Base-by-base conservation (phyloP, 2,113 vertebrate genomes). In the Phaethornis superciliosus region DNA sequence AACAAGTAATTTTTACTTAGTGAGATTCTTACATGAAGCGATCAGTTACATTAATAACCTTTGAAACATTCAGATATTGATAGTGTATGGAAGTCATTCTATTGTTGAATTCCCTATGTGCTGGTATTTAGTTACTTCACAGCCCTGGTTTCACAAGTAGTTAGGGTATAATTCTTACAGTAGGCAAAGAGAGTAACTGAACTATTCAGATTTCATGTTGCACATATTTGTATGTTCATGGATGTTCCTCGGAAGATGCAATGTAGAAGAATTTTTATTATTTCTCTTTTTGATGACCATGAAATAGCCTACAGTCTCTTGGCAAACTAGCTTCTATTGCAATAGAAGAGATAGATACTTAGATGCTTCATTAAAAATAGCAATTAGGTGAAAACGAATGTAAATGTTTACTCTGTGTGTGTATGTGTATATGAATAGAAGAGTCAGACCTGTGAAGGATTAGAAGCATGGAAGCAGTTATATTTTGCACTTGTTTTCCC, bases 241-340 rank as follows among this genome's bases (percentile, higher is more conserved):
- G 13, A 33, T 37, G 12, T 72, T 89, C 23, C 40, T 62, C 30
- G 3, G 16, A 21, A 60, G 40, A 54, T 52, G 6, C 10, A 68
- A 42, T 40, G 30, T 40, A 40, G 40, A 51, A 69, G 63, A 54
- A 33, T 32, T 21, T 30, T 5, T 49, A 40, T 33, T 46, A 15
- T 51, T 65, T 71, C 3, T 54, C 15, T 59, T 72, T 71, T 28
- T 44, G 23, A 46, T 70, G 9, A 59, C 10, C 13, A 15, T 58
- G 11, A 69, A 58, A 84, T 42, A 27, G 0, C 6, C 18, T 44
- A 12, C 0, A 0, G 2, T 32, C 9, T 60, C 15, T 88, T 60
- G 15, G 9, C 11, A 65, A 83, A 64, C 4, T 47, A 33, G 2
- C 10, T 69, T 74, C n/a, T 62, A 17, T 42, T 65, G 24, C 26